These are phyloP conservation scores for Heteronetta atricapilla DNA, from an alignment of 2,113 vertebrate genomes.

Conservation along the genomic window DNA sequence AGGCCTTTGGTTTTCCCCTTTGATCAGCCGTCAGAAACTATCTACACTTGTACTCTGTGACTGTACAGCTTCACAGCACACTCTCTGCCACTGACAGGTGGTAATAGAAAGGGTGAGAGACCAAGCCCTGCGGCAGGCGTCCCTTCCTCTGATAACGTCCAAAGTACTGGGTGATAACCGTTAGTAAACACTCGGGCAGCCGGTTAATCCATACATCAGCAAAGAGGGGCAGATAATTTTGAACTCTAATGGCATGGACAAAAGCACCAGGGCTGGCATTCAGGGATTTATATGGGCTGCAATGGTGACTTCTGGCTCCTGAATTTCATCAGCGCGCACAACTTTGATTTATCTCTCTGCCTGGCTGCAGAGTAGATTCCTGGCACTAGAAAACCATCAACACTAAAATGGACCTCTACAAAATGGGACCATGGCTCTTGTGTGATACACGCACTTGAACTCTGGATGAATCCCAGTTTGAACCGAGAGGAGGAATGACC, in stretches of 20 bases:
- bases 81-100: slow-evolving; percentile 87
- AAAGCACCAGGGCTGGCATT: slow-evolving; percentile 58
- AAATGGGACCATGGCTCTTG: slow-evolving; percentile 13
- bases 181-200: slow-evolving; percentile 83
- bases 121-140: slow-evolving; percentile 80
- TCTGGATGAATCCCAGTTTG: slow-evolving; percentile 56
- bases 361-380: slow-evolving; percentile 63
- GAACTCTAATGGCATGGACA: slow-evolving; percentile 69
- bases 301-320: slow-evolving; percentile 70
- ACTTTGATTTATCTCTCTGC: slow-evolving; percentile 76
- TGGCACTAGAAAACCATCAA: slow-evolving; percentile 61
- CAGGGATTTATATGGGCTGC: slow-evolving; percentile 78
- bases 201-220: slow-evolving; percentile 80
- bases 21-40: slow-evolving; percentile 93
- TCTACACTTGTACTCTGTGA: slow-evolving; percentile 78
- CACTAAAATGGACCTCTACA: neutral
- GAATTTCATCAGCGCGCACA: slow-evolving; percentile 76
- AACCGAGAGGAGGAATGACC: slow-evolving; percentile 29
- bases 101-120: slow-evolving; percentile 90
- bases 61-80: slow-evolving; percentile 87
- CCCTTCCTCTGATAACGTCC: slow-evolving; percentile 83
- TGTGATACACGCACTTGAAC: slow-evolving; percentile 62
- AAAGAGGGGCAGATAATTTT: slow-evolving; percentile 82
- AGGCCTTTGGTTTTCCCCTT: slow-evolving; percentile 84
- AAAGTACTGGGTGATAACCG: slow-evolving; percentile 80